Base-by-base conservation (phyloP, 2,113 vertebrate species). In the Myiozetetes cayanensis region DNA sequence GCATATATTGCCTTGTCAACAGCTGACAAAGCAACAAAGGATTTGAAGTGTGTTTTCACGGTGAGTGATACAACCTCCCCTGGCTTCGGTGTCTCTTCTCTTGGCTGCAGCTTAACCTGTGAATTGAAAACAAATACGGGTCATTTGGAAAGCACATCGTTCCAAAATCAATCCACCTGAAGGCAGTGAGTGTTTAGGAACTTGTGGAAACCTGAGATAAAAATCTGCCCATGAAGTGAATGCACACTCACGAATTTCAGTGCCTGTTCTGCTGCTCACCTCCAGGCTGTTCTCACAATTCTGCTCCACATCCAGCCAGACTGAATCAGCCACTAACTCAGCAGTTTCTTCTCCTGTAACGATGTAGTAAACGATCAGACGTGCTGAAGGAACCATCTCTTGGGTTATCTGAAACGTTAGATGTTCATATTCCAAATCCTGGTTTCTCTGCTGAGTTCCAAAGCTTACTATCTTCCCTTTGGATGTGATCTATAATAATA, bases 361-460 rank as follows among this genome's bases (percentile, higher is more conserved):
- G 47, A 99, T 97, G 96, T 99, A 99, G 94, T 99, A 99, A 82
- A 99, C 99, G 92, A 99, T 75, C 47, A 99, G 97, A 8, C 99
- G 98, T 41, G 98, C 97, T 35, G 99, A 99, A 31, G 99, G 99
- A 74, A 98, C 98, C 99, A 99, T 99, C 77, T 97, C 76, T 13
- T 97, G 15, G 3, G 98, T 99, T 80, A 99, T 97, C 85, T 90
- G 84, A 43, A 99, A 98, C 55, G 95, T 98, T 41, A 99, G 89
- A 19, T 59, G 97, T 62, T 99, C 98, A 33, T 96, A 97, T 21
- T 70, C 80, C 18, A 94, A 97, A 16, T 56, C 10, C 25, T 52
- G 28, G 33, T 95, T 25, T 62, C 97, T 97, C 4, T 97, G 43
- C 37, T 95, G 91, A 44, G 97, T 98, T 39, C 94, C 97, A 43